Evolutionary conservation across 1,140 invertebrate genomes (phyloP).

Genomic region (Calliphora vicina): DNA sequence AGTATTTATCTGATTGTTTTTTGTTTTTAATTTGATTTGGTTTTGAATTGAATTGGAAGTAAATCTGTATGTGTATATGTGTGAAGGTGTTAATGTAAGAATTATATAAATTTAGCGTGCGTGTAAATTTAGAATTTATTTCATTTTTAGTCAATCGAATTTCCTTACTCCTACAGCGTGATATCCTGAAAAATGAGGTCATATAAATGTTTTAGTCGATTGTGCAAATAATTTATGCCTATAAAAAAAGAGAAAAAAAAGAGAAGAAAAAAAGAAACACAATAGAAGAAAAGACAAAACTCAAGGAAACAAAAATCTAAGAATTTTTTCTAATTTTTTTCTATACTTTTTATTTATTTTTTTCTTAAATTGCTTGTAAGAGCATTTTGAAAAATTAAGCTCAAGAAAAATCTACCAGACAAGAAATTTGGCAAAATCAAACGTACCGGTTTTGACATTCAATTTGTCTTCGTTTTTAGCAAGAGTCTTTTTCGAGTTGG

Average conservation of each 20-base stretch:
- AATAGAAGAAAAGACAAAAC: constrained; percentile 58
- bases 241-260: constrained; percentile 57
- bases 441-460: constrained; percentile 76
- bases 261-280: constrained; percentile 55
- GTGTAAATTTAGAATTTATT: constrained; percentile 4
- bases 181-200: constrained; percentile 63
- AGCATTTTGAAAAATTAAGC: background rate
- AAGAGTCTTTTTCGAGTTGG: constrained; percentile 42
- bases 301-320: background rate
- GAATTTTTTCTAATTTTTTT: background rate
- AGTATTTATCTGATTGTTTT: too few relatives aligned
- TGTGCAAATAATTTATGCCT: constrained; percentile 63
- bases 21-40: background rate
- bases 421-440: constrained; percentile 78
- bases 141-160: constrained; percentile 49
- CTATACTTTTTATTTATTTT: background rate
- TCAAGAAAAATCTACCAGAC: constrained; percentile 53
- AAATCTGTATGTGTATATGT: background rate
- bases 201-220: constrained; percentile 64
- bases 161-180: constrained; percentile 64
- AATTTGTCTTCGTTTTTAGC: constrained; percentile 40
- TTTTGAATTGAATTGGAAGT: background rate
- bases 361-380: background rate
- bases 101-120: background rate
- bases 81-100: background rate